Evolutionary conservation across 2,797 vertebrate genomes (phyloP), one percentile per base, ranked within the genome.

Genomic region (Pelobates cultripes): DNA sequence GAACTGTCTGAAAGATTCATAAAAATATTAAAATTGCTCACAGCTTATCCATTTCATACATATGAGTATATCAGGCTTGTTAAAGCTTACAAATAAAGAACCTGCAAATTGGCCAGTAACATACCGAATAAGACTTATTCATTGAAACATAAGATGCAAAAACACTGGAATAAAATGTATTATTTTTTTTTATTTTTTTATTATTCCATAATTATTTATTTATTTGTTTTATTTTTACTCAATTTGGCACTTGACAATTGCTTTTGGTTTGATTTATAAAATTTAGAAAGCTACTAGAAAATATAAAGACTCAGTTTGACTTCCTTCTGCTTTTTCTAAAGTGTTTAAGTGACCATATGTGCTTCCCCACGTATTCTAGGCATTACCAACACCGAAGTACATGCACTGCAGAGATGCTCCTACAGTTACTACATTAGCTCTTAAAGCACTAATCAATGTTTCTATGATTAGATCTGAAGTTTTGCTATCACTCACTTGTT

Each of bases 1-100:
- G 28, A 47, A 7, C 55, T 74, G 72, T 13, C 51, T 61, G 41
- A 60, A 43, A 61, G 40, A 60, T 74, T 74, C 17, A 74, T 42
- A 71, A 40, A 61, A 43, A 74, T 45, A 74, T 74, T 74, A 43
- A 15, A 74, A 41, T 43, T 61, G 40, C 53, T 57, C 12, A 73
- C 47, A 55, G 40, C 13, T 73, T 8, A 74, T 61, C 53, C 72
- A 43, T 7, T 43, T 60, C 53, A 51, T 60, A 10, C 72, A 43
- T 51, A 15, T 74, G 42, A 42, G 43, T 61, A 55, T 73, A 8
- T 13, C 47, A 40, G 51, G 51, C 70, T 41, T 73, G 70, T 57
- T 73, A 55, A n/a, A 74, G 41, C 14, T 43, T 43, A 8, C 15
- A 42, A 43, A 8, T 15, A 74, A 74, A 41, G 47, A 13, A 61